Evolutionary conservation across 2,797 vertebrate genomes (phyloP).

Genomic region (Peromyscus eremicus): DNA sequence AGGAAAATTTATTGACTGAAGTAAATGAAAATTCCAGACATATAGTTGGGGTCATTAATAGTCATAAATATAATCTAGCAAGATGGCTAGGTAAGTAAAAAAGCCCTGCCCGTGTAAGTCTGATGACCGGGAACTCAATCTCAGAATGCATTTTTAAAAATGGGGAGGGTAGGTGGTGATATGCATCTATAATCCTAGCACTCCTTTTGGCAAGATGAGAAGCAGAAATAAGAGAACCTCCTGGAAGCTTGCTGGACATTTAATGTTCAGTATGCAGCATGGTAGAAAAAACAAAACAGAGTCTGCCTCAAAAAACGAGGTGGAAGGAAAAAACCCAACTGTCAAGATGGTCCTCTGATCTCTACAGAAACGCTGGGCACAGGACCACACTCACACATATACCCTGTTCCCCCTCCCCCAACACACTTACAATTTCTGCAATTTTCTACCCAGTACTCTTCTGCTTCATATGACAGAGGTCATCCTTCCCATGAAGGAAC

Average conservation of each 20-base stretch:
- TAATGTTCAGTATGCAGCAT: not conserved
- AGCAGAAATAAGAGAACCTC: not conserved
- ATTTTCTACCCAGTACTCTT: not conserved
- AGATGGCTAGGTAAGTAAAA: not conserved
- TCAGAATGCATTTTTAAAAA: not conserved
- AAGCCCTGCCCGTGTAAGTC: not conserved
- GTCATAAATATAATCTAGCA: not conserved
- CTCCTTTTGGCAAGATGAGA: not conserved
- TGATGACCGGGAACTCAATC: not conserved
- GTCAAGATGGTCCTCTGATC: too few species aligned
- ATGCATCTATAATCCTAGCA: not conserved
- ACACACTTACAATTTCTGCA: not conserved
- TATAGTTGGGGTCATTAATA: not conserved
- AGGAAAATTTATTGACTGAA: not conserved
- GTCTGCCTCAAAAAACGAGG: not conserved
- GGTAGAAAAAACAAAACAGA: not conserved
- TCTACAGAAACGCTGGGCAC: not conserved
- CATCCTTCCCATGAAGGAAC: not conserved
- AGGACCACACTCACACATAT: too few species aligned
- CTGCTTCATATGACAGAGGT: not conserved
- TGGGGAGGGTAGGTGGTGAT: not conserved
- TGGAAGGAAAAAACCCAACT: not conserved
- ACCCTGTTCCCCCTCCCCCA: rapidly evolving
- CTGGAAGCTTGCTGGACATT: not conserved
- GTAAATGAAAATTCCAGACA: not conserved